These are phyloP conservation scores for Melieria omissa DNA, from an alignment of 2,888 invertebrate species.

Conservation along the genomic window DNA sequence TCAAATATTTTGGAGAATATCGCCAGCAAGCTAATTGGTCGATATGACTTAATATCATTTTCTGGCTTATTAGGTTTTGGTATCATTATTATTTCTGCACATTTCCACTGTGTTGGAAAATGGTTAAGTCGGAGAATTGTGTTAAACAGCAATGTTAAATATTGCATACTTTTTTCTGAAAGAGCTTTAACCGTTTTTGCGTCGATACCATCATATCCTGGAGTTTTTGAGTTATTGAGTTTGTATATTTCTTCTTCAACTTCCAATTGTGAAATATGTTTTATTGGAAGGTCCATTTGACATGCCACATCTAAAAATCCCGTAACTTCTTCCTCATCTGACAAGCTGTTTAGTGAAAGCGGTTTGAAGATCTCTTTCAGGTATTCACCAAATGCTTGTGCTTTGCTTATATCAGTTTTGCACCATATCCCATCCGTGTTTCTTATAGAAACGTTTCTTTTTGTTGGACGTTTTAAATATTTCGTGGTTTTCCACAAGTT, in stretches of 20 bases:
- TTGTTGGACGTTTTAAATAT: constrained; percentile 7
- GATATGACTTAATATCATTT: constrained; percentile 2
- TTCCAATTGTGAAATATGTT: neutral
- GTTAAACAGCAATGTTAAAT: no score
- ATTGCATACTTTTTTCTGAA: constrained; percentile 4
- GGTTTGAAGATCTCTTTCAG: constrained; percentile 7
- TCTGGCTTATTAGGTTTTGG: constrained; percentile 3
- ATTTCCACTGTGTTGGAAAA: no score
- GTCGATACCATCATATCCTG: constrained; percentile 5
- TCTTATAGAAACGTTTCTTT: neutral
- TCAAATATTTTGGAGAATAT: constrained; percentile 22
- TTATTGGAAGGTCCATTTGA: constrained; percentile 12
- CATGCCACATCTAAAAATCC: constrained; percentile 9
- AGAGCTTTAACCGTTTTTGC: neutral
- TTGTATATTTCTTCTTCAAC: neutral
- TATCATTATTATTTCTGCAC: neutral
- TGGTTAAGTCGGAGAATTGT: no score
- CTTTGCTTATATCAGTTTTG: constrained; percentile 1
- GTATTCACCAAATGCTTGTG: constrained; percentile 6
- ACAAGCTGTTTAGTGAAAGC: neutral
- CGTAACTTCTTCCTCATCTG: constrained; percentile 1
- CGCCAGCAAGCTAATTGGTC: constrained; percentile 11
- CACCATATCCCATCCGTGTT: constrained; percentile 5
- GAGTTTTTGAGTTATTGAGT: neutral
- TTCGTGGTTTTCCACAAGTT: constrained; percentile 2